These are phyloP conservation scores for Catharus fuscescens DNA, from an alignment of 2,113 vertebrate species.

Conservation along the genomic window DNA sequence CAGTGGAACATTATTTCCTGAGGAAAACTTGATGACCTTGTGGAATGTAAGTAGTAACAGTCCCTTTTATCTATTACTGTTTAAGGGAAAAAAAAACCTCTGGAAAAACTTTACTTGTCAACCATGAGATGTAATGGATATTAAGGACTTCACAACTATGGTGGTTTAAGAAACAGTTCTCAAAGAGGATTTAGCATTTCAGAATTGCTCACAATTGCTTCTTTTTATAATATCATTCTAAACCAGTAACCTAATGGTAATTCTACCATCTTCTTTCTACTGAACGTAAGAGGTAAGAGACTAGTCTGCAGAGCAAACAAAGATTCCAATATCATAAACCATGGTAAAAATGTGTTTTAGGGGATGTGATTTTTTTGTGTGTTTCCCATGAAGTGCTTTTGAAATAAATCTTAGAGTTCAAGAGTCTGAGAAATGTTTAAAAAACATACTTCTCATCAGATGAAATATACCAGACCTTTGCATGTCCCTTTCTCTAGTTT, in stretches of 20 bases:
- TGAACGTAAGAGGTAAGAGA: not conserved
- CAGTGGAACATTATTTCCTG: not conserved
- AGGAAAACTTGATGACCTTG: not conserved
- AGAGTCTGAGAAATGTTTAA: not conserved
- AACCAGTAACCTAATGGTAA: not conserved
- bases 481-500: not conserved
- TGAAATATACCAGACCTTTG: not conserved
- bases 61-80: not conserved
- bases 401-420: not conserved
- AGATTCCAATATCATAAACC: not conserved
- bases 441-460: not conserved
- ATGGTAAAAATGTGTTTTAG: not conserved
- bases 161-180: not conserved
- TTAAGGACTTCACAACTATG: not conserved
- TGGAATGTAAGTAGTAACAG: not conserved
- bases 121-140: not conserved
- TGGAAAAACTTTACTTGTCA: not conserved
- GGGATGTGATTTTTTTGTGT: not conserved
- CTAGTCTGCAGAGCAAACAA: not conserved
- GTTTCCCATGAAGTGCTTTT: not conserved
- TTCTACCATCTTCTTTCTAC: not conserved
- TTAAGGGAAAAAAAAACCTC: not conserved
- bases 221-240: not conserved
- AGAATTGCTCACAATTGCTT: not conserved
- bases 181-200: not conserved